Evolutionary conservation across 2,888 invertebrate species (phyloP).

Genomic region (Flexamia atlantica): DNA sequence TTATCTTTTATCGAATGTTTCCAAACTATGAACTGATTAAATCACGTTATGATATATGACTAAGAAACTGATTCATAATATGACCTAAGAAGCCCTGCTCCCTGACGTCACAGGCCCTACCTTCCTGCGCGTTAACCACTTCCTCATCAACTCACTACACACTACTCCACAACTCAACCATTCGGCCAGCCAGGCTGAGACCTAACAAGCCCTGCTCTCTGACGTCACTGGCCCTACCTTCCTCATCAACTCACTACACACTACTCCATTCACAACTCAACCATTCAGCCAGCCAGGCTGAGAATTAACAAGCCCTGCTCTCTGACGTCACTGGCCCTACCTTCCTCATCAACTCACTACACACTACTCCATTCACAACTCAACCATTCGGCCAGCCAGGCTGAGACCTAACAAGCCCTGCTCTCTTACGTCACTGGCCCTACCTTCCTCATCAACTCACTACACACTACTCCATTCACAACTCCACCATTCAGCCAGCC

Average conservation of each 20-base stretch:
- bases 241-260: neutral
- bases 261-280: neutral
- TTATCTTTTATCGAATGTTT: too few species aligned
- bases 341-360: constrained; percentile 1
- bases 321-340: too few species aligned
- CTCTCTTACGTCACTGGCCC: too few species aligned
- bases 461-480: neutral
- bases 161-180: too few species aligned
- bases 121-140: neutral
- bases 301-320: neutral
- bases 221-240: neutral
- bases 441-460: neutral
- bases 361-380: neutral
- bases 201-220: too few species aligned
- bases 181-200: too few species aligned
- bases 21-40: too few species aligned
- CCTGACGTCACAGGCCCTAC: constrained; percentile 7
- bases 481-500: neutral
- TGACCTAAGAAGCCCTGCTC: too few species aligned
- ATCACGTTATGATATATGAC: too few species aligned
- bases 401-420: neutral
- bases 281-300: neutral
- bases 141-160: constrained; percentile 18
- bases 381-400: neutral
- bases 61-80: too few species aligned